Evolutionary conservation across 2,797 vertebrate genomes (phyloP).

Genomic region (Sebastolobus alascanus): DNA sequence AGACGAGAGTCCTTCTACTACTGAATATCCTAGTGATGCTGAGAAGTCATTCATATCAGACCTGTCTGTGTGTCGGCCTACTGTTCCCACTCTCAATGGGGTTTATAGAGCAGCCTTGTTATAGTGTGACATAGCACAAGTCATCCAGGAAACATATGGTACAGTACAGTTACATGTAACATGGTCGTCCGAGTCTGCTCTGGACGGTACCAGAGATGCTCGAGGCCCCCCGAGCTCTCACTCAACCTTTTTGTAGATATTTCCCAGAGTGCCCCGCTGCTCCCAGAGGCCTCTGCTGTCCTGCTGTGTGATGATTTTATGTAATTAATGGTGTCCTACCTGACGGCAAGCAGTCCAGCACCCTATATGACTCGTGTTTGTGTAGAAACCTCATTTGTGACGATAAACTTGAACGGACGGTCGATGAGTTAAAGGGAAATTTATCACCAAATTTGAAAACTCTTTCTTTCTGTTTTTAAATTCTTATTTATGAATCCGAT

Average conservation of each 20-base stretch:
- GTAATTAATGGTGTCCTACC: slow-evolving; percentile 49
- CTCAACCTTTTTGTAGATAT: slow-evolving; percentile 70
- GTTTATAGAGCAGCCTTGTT: slow-evolving; percentile 42
- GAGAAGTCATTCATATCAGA: slow-evolving; percentile 52
- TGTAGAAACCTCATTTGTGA: slow-evolving; percentile 65
- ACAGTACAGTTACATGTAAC: slow-evolving; percentile 15
- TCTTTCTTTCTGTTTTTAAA: slow-evolving; percentile 33
- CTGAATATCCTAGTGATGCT: slow-evolving; percentile 38
- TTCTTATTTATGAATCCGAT: slow-evolving; percentile 24
- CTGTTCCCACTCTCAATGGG: slow-evolving; percentile 29
- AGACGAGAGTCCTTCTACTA: slow-evolving; percentile 30
- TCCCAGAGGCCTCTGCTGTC: slow-evolving; percentile 54
- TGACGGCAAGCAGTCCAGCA: slow-evolving; percentile 43
- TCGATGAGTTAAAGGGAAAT: slow-evolving; percentile 41
- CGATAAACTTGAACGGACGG: slow-evolving; percentile 21
- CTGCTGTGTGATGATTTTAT: slow-evolving; percentile 57
- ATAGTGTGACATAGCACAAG: slow-evolving; percentile 42
- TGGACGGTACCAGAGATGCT: slow-evolving; percentile 13
- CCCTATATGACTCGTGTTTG: slow-evolving; percentile 58
- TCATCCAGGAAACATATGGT: slow-evolving; percentile 39
- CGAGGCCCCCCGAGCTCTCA: slow-evolving; percentile 22
- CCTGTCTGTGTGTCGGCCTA: slow-evolving; percentile 52
- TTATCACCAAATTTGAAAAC: slow-evolving; percentile 19
- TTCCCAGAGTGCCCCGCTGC: slow-evolving; percentile 59
- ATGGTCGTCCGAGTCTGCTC: slow-evolving; percentile 8